These are phyloP conservation scores for Mythimna lalbum DNA, from an alignment of 2,888 invertebrate species.

Conservation along the genomic window DNA sequence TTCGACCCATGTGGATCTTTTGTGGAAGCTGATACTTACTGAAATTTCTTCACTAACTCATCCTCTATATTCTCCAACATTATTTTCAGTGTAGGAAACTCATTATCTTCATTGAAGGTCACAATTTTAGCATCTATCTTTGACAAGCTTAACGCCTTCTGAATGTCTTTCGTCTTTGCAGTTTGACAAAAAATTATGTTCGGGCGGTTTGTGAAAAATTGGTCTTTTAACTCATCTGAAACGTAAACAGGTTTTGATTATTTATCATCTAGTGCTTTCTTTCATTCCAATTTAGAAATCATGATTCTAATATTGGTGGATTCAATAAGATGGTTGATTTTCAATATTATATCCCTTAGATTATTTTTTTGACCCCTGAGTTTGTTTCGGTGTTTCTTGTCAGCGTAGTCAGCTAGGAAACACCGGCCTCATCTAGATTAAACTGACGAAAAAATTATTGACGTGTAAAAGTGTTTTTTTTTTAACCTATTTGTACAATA, in stretches of 20 bases:
- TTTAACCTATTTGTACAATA: too few relatives aligned
- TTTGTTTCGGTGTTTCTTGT: too few relatives aligned
- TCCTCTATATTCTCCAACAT: slow-evolving; percentile 21
- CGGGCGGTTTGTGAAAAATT: slow-evolving; percentile 27
- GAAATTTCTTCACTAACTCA: slow-evolving; percentile 19
- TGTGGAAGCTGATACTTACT: too few relatives aligned
- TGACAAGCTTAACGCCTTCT: slow-evolving; percentile 27
- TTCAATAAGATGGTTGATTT: too few relatives aligned
- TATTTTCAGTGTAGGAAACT: slow-evolving; percentile 11
- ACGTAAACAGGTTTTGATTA: neutral
- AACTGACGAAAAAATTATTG: too few relatives aligned
- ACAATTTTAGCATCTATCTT: slow-evolving; percentile 22
- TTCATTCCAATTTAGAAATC: neutral
- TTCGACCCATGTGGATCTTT: too few relatives aligned
- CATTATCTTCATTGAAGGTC: slow-evolving; percentile 20
- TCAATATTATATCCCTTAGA: too few relatives aligned
- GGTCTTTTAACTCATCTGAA: slow-evolving; percentile 42
- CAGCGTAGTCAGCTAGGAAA: too few relatives aligned
- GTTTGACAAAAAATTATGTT: slow-evolving; percentile 47
- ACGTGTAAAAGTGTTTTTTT: too few relatives aligned
- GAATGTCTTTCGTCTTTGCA: slow-evolving; percentile 24
- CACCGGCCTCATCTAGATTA: too few relatives aligned
- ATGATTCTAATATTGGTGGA: too few relatives aligned
- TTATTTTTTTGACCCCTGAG: too few relatives aligned
- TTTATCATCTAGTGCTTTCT: neutral